phyloP scores from a whole-genome alignment of 2,888 invertebrate genomes.

The Andrena hattorfiana region DNA sequence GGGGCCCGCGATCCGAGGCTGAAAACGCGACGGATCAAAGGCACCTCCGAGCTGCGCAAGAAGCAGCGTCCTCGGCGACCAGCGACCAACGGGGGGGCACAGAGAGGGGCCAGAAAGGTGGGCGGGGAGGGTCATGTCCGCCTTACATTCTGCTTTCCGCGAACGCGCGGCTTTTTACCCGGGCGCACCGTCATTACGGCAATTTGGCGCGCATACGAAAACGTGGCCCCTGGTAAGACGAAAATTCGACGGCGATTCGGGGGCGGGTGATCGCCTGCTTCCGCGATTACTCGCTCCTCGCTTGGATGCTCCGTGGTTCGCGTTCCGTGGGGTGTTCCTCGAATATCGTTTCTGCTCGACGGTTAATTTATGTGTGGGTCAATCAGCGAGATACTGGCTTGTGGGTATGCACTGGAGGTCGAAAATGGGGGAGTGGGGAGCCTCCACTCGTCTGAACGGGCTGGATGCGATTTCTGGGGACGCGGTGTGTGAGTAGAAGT shows the following conservation, averaged over 20 bases:
- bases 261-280: slow-evolving; percentile 5
- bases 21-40: slow-evolving; percentile 70
- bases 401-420: too few relatives aligned
- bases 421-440: too few relatives aligned
- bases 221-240: slow-evolving; percentile 53
- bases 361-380: too few relatives aligned
- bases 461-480: too few relatives aligned
- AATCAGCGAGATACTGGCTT: too few relatives aligned
- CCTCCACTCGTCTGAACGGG: too few relatives aligned
- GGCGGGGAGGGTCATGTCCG: slow-evolving; percentile 31
- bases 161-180: slow-evolving; percentile 74
- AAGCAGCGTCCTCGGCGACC: slow-evolving; percentile 56
- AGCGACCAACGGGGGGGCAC: neutral
- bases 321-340: neutral
- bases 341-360: too few relatives aligned
- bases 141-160: slow-evolving; percentile 76
- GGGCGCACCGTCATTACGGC: slow-evolving; percentile 76
- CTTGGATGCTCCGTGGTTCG: neutral
- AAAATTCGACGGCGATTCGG: slow-evolving; percentile 59
- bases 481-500: too few relatives aligned
- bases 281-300: slow-evolving; percentile 2
- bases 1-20: slow-evolving; percentile 15
- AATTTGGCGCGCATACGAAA: slow-evolving; percentile 77
- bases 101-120: slow-evolving; percentile 12
- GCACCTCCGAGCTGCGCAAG: slow-evolving; percentile 63